A percentile compares a stretch with the other conserved stretches of the same genome.
Conservation (phyloP, 2,888 invertebrate genomes). For the Erebia ligea region DNA sequence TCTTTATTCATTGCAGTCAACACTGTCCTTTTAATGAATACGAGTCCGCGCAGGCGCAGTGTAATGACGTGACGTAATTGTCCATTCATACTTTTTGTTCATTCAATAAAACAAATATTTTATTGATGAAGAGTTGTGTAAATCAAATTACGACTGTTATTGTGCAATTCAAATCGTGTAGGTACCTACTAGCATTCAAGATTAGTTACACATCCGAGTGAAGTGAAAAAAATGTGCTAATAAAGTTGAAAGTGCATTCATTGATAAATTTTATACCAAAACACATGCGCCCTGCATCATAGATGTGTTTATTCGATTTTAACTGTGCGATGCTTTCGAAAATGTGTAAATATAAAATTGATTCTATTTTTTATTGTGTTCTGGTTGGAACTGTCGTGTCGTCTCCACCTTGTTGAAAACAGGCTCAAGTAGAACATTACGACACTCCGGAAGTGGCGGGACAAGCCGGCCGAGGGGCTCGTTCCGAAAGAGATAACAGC, state of each 20-base stretch:
- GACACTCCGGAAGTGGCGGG: conserved; percentile 83
- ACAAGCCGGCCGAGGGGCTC: conserved; percentile 78
- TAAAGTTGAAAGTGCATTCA: conserved; percentile 66
- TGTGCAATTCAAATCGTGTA: conserved; percentile 38
- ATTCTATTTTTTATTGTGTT: conserved; percentile 50
- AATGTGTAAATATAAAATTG: conserved; percentile 55
- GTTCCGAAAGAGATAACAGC: conserved; percentile 83
- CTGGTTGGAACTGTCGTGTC: conserved; percentile 56
- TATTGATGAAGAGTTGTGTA: conserved; percentile 62
- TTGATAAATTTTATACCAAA: conserved; percentile 72
- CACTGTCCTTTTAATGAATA: too few relatives aligned
- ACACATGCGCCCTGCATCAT: conserved; percentile 77
- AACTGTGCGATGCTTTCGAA: conserved; percentile 41
- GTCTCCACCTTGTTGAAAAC: conserved; percentile 55
- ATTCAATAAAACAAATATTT: conserved; percentile 72
- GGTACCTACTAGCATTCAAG: conserved; percentile 40
- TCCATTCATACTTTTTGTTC: conserved; percentile 82
- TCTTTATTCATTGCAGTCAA: too few relatives aligned
- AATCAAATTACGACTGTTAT: conserved; percentile 45
- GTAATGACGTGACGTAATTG: conserved; percentile 80
- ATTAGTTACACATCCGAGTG: conserved; percentile 45
- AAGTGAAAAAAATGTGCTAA: conserved; percentile 49
- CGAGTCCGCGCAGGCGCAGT: conserved; percentile 75
- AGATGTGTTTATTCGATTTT: conserved; percentile 55
- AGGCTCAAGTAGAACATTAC: conserved; percentile 80